phyloP scores from a whole-genome alignment of 1,140 invertebrate species.

The Thrips palmi region DNA sequence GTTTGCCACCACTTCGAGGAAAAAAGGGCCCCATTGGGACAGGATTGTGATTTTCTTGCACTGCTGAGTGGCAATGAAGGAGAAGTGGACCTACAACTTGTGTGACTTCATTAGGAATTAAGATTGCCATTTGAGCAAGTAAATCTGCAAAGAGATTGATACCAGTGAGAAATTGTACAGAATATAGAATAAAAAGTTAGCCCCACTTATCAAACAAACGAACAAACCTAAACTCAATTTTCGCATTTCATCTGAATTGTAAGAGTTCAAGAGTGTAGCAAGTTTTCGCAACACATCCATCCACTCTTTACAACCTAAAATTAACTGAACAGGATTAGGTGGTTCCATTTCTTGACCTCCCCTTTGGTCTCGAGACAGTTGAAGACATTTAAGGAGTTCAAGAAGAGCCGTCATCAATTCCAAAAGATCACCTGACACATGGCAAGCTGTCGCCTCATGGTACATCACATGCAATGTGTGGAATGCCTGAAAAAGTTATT shows the following conservation, averaged over 20 bases:
- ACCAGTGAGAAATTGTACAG: no score
- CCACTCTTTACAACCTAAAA: conserved; percentile 59
- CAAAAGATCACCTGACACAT: conserved; percentile 62
- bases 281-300: conserved; percentile 65
- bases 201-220: conserved; percentile 5
- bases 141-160: conserved; percentile 44
- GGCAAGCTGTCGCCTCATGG: conserved; percentile 80
- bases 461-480: conserved; percentile 84
- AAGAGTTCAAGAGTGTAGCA: conserved; percentile 74
- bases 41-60: conserved; percentile 52
- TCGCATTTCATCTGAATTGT: conserved; percentile 71
- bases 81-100: conserved; percentile 65
- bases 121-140: conserved; percentile 64
- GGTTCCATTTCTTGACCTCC: conserved; percentile 39
- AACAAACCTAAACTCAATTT: conserved; percentile 50
- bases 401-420: conserved; percentile 62
- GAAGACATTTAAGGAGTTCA: conserved; percentile 48
- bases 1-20: conserved; percentile 34
- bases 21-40: conserved; percentile 53
- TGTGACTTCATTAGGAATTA: conserved; percentile 63
- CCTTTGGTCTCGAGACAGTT: conserved; percentile 40
- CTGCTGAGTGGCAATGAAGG: conserved; percentile 62
- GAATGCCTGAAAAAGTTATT: conserved; percentile 40
- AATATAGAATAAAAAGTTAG: no score
- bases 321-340: no score